Evolutionary conservation across 1,140 invertebrate genomes (phyloP).

Genomic region (Rhagoletis pomonella): DNA sequence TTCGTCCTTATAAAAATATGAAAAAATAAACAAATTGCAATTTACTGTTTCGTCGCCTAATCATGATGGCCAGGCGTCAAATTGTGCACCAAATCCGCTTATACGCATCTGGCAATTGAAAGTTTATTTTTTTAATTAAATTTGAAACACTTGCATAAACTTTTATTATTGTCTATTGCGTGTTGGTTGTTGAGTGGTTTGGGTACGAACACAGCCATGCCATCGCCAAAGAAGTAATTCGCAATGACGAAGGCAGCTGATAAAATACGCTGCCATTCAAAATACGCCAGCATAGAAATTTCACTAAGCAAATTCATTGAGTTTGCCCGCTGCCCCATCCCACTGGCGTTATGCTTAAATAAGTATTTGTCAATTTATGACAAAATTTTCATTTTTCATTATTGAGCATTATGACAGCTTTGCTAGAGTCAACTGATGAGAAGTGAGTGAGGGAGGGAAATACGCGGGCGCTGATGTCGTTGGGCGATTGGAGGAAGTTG

Average conservation of each 20-base stretch:
- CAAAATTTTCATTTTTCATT: constrained; percentile 57
- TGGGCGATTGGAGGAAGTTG: background rate
- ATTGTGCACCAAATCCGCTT: constrained; percentile 50
- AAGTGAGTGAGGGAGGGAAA: background rate
- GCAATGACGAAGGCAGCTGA: constrained; percentile 21
- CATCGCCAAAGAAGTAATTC: background rate
- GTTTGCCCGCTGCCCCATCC: background rate
- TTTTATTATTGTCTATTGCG: constrained; percentile 53
- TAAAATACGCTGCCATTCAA: background rate
- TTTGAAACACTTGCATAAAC: constrained; percentile 56
- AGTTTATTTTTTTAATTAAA: constrained; percentile 56
- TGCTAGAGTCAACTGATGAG: background rate
- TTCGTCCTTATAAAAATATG: background rate
- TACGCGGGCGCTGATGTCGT: background rate
- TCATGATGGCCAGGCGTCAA: constrained; percentile 15
- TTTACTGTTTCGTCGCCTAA: constrained; percentile 1
- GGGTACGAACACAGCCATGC: background rate
- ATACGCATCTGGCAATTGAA: constrained; percentile 56
- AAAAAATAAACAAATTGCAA: background rate
- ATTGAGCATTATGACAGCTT: constrained; percentile 59
- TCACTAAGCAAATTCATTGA: constrained; percentile 11
- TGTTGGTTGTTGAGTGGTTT: background rate
- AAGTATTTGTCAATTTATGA: constrained; percentile 58
- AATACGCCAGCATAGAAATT: background rate
- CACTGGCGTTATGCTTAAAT: background rate